Evolutionary conservation across 2,797 vertebrate species (phyloP).

Genomic region (Rhincodon typus): DNA sequence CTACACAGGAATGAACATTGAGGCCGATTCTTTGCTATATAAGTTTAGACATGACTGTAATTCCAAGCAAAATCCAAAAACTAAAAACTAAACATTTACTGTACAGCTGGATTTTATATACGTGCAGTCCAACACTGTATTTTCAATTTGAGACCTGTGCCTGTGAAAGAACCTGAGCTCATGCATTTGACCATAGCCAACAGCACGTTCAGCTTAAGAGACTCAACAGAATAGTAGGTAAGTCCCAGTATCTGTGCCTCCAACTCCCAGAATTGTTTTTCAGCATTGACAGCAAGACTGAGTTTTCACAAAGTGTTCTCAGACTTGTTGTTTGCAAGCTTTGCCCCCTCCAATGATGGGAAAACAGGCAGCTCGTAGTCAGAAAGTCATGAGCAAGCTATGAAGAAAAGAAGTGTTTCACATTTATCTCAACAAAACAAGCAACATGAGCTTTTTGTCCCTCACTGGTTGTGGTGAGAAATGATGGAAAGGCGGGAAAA

Average conservation of each 20-base stretch:
- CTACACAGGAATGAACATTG: no score
- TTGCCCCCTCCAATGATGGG: background rate
- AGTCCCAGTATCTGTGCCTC: background rate
- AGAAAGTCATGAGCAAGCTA: background rate
- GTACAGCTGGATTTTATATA: background rate
- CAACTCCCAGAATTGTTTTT: background rate
- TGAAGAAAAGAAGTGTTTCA: background rate
- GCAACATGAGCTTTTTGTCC: no score
- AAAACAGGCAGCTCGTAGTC: background rate
- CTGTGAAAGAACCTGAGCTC: background rate
- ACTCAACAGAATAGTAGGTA: background rate
- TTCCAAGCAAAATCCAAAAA: background rate
- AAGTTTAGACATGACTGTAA: background rate
- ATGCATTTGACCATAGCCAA: background rate
- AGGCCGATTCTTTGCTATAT: background rate
- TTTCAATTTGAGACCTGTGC: background rate
- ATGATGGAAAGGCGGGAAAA: no score
- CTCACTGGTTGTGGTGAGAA: no score
- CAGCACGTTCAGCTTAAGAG: background rate
- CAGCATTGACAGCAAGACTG: background rate
- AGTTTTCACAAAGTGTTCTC: background rate
- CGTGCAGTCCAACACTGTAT: background rate
- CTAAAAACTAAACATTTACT: background rate
- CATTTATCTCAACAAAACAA: no score
- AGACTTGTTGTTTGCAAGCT: background rate